These are phyloP conservation scores for Apodemia mormo DNA, from an alignment of 2,888 invertebrate genomes.

Conservation along the genomic window DNA sequence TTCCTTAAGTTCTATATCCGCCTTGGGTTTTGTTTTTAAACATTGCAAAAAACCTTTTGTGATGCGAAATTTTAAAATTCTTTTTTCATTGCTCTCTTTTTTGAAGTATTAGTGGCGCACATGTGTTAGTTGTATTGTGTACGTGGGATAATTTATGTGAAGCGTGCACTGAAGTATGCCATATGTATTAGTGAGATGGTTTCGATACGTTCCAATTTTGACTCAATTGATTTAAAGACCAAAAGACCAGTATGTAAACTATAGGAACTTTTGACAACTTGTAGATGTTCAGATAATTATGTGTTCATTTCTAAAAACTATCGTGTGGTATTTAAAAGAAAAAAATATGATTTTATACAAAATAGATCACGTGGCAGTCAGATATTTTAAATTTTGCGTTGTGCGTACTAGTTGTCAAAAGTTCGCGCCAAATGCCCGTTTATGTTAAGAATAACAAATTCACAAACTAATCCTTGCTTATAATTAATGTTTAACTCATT, in stretches of 20 bases:
- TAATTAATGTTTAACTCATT: constrained; percentile 75
- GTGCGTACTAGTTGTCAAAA: constrained; percentile 16
- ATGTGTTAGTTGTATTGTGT: constrained; percentile 28
- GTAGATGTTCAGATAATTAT: not conserved
- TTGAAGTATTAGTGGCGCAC: constrained; percentile 6
- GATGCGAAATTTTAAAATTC: not conserved
- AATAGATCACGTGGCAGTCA: not conserved
- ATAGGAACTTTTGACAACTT: constrained; percentile 27
- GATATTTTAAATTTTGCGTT: not conserved
- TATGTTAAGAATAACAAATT: constrained; percentile 64
- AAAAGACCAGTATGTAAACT: constrained; percentile 23
- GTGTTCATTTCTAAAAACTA: not conserved
- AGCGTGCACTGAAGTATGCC: constrained; percentile 65
- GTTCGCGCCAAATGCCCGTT: constrained; percentile 35
- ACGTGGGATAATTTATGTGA: constrained; percentile 31
- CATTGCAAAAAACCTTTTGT: no score
- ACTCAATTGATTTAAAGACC: constrained; percentile 45
- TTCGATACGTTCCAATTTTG: constrained; percentile 64
- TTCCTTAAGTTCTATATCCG: no score
- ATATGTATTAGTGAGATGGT: constrained; percentile 77
- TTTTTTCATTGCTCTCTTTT: not conserved
- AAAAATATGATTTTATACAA: not conserved
- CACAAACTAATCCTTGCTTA: constrained; percentile 80
- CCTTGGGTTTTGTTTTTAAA: no score
- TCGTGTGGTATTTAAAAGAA: constrained; percentile 2